Evolutionary conservation across 2,888 invertebrate species (phyloP).

Genomic region (Ditula angustiorana): DNA sequence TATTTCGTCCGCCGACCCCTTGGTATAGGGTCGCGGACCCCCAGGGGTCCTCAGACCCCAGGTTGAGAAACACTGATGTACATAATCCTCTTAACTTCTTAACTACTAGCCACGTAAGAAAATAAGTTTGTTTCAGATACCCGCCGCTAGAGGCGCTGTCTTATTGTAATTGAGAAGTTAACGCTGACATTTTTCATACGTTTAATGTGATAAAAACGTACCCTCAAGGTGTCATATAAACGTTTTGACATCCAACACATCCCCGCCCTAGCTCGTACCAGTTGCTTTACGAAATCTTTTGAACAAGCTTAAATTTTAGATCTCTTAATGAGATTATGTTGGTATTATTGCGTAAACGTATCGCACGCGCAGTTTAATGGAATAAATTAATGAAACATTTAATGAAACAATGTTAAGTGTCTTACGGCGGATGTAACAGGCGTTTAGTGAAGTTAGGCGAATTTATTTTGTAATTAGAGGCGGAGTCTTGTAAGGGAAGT

Average conservation of each 20-base stretch:
- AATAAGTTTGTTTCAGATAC: no score
- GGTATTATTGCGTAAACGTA: conserved; percentile 17
- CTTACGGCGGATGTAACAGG: not conserved
- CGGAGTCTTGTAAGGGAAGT: not conserved
- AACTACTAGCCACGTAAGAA: no score
- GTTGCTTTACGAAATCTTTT: conserved; percentile 6
- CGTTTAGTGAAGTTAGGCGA: not conserved
- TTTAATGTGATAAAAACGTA: no score
- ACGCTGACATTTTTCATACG: no score
- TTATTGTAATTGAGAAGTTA: no score
- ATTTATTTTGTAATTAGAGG: not conserved
- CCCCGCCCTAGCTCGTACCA: not conserved
- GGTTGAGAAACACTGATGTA: no score
- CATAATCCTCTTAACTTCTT: no score
- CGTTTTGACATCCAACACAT: not conserved
- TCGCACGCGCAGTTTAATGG: conserved; percentile 6
- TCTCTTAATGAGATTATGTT: conserved; percentile 25
- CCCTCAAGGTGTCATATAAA: no score
- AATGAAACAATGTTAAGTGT: conserved; percentile 18
- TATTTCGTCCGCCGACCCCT: no score
- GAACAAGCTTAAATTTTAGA: conserved; percentile 12
- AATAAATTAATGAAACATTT: conserved; percentile 28
- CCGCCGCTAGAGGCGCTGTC: no score
- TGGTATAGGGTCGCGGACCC: no score
- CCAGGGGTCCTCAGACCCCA: no score